Evolutionary conservation across 2,113 vertebrate species (phyloP), one percentile per base, ranked within the genome.

Genomic region (Origma solitaria): DNA sequence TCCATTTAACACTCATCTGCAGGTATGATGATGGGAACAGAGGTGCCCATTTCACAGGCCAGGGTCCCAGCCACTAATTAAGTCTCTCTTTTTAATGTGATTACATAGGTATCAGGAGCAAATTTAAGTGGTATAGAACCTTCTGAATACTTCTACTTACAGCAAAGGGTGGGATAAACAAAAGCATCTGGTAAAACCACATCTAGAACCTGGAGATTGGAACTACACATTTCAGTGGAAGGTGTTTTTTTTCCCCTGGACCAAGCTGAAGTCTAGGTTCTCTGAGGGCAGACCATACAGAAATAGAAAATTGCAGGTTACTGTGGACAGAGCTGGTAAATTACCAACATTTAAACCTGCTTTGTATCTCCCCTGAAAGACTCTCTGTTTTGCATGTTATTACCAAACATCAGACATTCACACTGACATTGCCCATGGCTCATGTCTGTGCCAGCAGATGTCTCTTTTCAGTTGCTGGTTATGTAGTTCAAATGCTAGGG

Each of bases 231-330:
- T 76, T 71, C 51, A 71, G 27, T 62, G 14, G 37, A 71, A 81
- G 6, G 24, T 19, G 18, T 3, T 1, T 5, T 18, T 35, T 37
- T 45, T 47, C 7, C 1, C 42, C 68, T 42, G 23, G 19, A n/a
- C 19, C 3, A 49, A 82, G 73, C 35, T 79, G 61, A 35, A 50
- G 14, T 13, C 7, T 30, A 18, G 18, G 40, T 75, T 81, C 16
- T 61, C 31, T 71, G 38, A 1, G 0, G 44, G 20, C 37, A 68
- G 47, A 80, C 13, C 0, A 0, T 16, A 42, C 0, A 0, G 28
- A 72, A 42, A 38, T 27, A 38, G 44, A 60, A 82, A 20, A 18
- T 24, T 49, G 21, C n/a, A 58, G 3, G 15, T 49, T 68, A 25
- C 44, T 85, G 21, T 49, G 38, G 54, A 31, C 44, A 54, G 35